These are phyloP conservation scores for Mimas tiliae DNA, from an alignment of 2,888 invertebrate species.

Conservation along the genomic window DNA sequence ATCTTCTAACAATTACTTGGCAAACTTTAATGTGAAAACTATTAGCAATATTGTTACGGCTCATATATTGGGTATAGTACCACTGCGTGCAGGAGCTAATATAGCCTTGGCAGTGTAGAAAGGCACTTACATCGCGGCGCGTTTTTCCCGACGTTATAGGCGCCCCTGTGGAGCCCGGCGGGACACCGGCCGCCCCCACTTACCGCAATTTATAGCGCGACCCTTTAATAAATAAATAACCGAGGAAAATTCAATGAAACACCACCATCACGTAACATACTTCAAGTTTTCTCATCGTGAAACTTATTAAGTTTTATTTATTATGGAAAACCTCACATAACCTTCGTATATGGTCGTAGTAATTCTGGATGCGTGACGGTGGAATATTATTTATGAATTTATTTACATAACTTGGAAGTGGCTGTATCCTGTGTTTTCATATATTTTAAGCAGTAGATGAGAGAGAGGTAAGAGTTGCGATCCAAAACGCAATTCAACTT, in stretches of 20 bases:
- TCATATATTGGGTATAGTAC: constrained; percentile 35
- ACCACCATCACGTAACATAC: constrained; percentile 61
- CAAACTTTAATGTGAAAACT: constrained; percentile 13
- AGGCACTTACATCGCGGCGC: constrained; percentile 79
- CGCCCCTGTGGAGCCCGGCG: constrained; percentile 75
- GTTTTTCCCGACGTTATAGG: constrained; percentile 80
- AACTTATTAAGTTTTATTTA: constrained; percentile 61
- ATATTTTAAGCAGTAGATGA: not conserved
- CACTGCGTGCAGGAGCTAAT: constrained; percentile 48
- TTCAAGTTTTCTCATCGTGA: constrained; percentile 48
- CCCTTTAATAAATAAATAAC: constrained; percentile 84
- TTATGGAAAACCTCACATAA: constrained; percentile 44
- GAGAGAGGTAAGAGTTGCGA: too few species aligned
- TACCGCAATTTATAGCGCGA: constrained; percentile 83
- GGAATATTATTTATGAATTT: constrained; percentile 5
- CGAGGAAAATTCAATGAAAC: constrained; percentile 83
- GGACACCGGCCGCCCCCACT: constrained; percentile 81
- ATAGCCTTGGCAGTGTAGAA: constrained; percentile 69
- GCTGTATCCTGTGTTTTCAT: not conserved
- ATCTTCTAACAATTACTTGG: not conserved
- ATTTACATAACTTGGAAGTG: constrained; percentile 7
- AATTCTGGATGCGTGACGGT: constrained; percentile 5
- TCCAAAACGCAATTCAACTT: too few species aligned
- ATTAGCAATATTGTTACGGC: constrained; percentile 22
- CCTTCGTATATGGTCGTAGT: not conserved